These are phyloP conservation scores for Baccha elongata DNA, from an alignment of 2,888 invertebrate genomes.

Conservation along the genomic window DNA sequence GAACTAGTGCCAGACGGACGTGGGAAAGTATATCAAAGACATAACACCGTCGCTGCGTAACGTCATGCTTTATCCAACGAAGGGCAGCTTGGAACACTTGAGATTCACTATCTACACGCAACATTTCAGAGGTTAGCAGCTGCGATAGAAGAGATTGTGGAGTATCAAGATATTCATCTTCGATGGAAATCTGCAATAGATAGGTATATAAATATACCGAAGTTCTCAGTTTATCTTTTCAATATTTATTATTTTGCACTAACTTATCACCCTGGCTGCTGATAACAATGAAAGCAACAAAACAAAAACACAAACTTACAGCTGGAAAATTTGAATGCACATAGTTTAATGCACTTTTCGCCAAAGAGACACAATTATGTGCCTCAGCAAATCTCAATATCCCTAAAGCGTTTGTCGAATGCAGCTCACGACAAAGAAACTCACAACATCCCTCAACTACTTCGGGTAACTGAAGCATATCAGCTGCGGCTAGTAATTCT, in stretches of 20 bases:
- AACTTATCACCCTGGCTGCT: too few relatives aligned
- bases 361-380: conserved; percentile 91
- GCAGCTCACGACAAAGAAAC: conserved; percentile 92
- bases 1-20: conserved; percentile 92
- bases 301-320: conserved; percentile 83
- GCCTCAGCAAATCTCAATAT: conserved; percentile 95
- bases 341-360: conserved; percentile 90
- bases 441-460: conserved; percentile 92
- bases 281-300: too few relatives aligned
- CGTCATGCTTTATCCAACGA: conserved; percentile 93
- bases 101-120: conserved; percentile 94
- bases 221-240: too few relatives aligned
- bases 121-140: conserved; percentile 91
- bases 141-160: conserved; percentile 90
- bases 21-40: conserved; percentile 93
- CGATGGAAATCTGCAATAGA: conserved; percentile 83
- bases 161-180: conserved; percentile 93
- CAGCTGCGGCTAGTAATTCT: conserved; percentile 93
- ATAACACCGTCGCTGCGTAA: conserved; percentile 89
- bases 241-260: too few relatives aligned
- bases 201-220: too few relatives aligned
- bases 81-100: conserved; percentile 94
- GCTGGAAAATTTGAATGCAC: conserved; percentile 92
- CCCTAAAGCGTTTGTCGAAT: conserved; percentile 94
- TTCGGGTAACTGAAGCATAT: conserved; percentile 94